phyloP scores from a whole-genome alignment of 2,113 vertebrate species.

The Dipodomys merriami region DNA sequence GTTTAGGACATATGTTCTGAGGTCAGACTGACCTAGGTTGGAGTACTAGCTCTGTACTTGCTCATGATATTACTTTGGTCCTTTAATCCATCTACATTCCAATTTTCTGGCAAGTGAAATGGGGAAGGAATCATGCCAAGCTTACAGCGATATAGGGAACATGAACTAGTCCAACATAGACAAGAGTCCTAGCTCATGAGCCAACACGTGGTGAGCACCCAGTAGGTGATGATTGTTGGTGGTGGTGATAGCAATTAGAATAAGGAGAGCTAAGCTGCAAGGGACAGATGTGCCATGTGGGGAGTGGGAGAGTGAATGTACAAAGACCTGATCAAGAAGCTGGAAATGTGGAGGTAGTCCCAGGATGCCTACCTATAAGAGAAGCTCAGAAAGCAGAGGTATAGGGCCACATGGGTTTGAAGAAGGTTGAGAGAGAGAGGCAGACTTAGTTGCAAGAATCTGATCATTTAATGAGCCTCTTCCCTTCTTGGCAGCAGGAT shows the following conservation, averaged over 20 bases:
- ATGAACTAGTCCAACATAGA: not conserved
- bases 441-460: not conserved
- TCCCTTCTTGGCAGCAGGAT: slow-evolving; percentile 29
- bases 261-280: not conserved
- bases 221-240: not conserved
- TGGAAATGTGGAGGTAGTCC: not conserved
- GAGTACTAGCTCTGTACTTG: not conserved
- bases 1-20: not conserved
- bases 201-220: not conserved
- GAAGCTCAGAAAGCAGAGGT: not conserved
- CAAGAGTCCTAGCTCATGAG: not conserved
- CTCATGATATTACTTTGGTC: not conserved
- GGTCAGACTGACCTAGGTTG: not conserved
- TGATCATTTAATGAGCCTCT: slow-evolving; percentile 19
- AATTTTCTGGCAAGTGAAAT: not conserved
- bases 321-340: not conserved
- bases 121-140: not conserved
- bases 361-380: not conserved
- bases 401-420: not conserved
- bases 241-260: not conserved
- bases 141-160: not conserved
- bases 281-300: not conserved
- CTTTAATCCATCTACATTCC: slow-evolving; percentile 23
- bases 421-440: not conserved
- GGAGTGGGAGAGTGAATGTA: not conserved